These are phyloP conservation scores for Amniataba percoides DNA, from an alignment of 2,797 vertebrate genomes.

Conservation along the genomic window DNA sequence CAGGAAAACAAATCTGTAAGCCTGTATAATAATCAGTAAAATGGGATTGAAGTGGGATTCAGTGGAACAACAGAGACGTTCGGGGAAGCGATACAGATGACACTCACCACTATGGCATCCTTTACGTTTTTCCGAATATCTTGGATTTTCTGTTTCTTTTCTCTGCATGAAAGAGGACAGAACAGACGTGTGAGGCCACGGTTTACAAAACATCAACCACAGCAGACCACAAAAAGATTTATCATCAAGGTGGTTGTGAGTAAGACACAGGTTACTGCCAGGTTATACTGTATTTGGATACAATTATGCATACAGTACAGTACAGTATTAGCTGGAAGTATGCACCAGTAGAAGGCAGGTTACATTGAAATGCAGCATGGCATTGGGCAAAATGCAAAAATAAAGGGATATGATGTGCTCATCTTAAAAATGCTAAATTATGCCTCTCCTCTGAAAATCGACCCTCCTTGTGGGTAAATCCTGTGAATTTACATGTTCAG, in stretches of 20 bases:
- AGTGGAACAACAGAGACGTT: slow-evolving; percentile 41
- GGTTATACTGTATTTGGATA: slow-evolving; percentile 31
- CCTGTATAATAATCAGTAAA: slow-evolving; percentile 80
- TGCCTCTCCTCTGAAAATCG: neutral
- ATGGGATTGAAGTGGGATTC: slow-evolving; percentile 70
- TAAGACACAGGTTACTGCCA: slow-evolving; percentile 24
- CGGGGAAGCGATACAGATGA: slow-evolving; percentile 37
- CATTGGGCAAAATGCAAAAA: slow-evolving; percentile 16
- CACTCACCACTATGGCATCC: slow-evolving; percentile 99
- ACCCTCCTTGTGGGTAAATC: neutral
- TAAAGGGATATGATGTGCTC: neutral
- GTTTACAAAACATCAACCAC: slow-evolving; percentile 34
- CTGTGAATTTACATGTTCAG: neutral
- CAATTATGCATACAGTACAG: slow-evolving; percentile 27
- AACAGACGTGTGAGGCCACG: slow-evolving; percentile 51
- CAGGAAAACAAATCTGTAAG: slow-evolving; percentile 60
- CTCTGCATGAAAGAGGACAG: slow-evolving; percentile 86
- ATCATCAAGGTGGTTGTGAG: slow-evolving; percentile 39
- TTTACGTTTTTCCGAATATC: slow-evolving; percentile 99
- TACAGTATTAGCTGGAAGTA: neutral
- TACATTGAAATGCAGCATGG: neutral
- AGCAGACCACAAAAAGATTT: slow-evolving; percentile 35
- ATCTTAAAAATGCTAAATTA: slow-evolving; percentile 22
- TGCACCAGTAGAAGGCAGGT: neutral
- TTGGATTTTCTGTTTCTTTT: slow-evolving; percentile 99